phyloP scores from a whole-genome alignment of 2,113 vertebrate species.

The Actenoides hombroni region DNA sequence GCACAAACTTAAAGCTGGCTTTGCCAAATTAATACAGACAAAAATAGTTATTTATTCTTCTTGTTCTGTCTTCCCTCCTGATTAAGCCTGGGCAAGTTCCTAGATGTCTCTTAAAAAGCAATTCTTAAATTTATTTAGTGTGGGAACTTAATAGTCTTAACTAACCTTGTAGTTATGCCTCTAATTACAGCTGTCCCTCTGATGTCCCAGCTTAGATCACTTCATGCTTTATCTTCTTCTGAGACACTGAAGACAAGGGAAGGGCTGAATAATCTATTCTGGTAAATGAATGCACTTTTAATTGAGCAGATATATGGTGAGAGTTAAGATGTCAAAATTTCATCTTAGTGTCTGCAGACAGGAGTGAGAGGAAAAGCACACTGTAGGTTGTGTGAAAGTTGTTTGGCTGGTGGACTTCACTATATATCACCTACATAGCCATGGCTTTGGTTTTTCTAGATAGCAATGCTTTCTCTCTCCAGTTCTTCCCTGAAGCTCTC shows the following conservation, averaged over 20 bases:
- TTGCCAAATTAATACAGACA: neutral
- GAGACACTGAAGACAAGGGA: neutral
- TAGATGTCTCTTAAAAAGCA: neutral
- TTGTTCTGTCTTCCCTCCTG: neutral
- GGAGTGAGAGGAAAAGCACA: neutral
- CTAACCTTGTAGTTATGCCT: neutral
- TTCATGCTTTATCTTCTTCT: neutral
- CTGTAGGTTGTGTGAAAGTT: neutral
- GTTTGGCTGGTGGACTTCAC: neutral
- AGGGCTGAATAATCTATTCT: neutral
- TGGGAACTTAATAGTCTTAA: neutral
- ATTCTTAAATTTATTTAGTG: neutral
- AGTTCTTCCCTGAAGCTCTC: neutral
- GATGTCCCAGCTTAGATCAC: neutral
- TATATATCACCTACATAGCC: too few species aligned
- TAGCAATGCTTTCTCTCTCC: neutral
- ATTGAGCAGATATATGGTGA: neutral
- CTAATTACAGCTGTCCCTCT: neutral
- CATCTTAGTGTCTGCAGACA: neutral
- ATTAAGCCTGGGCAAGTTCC: neutral
- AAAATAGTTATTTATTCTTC: neutral
- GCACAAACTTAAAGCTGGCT: neutral
- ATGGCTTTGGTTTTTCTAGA: neutral
- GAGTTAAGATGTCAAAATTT: neutral
- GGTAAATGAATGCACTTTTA: neutral